A percentile compares a stretch with the other conserved stretches of the same genome.
These are phyloP conservation scores for Brachyptera risi DNA, from an alignment of 2,888 invertebrate species.

Conservation along the genomic window DNA sequence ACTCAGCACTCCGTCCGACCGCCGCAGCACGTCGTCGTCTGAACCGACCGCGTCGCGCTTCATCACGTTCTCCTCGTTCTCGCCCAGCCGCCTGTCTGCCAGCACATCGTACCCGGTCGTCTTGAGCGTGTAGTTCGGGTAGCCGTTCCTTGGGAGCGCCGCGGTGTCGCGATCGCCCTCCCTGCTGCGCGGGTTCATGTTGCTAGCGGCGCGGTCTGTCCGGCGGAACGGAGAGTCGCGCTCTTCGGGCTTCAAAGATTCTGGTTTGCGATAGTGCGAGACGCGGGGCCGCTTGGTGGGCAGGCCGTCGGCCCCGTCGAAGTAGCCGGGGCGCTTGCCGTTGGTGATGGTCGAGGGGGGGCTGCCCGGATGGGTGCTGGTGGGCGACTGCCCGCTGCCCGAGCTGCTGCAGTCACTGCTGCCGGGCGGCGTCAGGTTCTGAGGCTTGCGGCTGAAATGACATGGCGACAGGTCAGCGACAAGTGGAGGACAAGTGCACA, in stretches of 20 bases:
- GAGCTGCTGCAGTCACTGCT: constrained; percentile 73
- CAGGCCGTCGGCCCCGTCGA: constrained; percentile 55
- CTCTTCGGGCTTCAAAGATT: not conserved
- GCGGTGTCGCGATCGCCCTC: constrained; percentile 38
- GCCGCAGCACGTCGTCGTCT: not conserved
- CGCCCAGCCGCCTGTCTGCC: constrained; percentile 24
- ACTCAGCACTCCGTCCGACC: constrained; percentile 15
- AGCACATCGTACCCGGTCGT: constrained; percentile 8
- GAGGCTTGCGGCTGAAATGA: constrained; percentile 77
- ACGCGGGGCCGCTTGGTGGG: constrained; percentile 78
- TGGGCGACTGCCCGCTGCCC: constrained; percentile 74
- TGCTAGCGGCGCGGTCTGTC: constrained; percentile 47
- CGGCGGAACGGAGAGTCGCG: constrained; percentile 34
- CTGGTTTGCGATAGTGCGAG: constrained; percentile 71
- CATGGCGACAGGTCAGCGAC: not conserved
- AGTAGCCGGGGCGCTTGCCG: constrained; percentile 58
- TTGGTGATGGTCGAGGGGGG: constrained; percentile 59
- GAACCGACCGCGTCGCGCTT: not conserved
- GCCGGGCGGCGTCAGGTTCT: constrained; percentile 84
- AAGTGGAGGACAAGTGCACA: too few relatives aligned
- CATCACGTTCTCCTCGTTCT: constrained; percentile 28
- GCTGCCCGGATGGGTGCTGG: constrained; percentile 67
- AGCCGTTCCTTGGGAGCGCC: constrained; percentile 43
- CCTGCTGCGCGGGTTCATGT: constrained; percentile 49
- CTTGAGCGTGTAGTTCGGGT: constrained; percentile 35